A percentile compares a stretch with the other conserved stretches of the same genome.
Conservation (phyloP, 1,140 invertebrate genomes). For the Drosophila punjabiensis region DNA sequence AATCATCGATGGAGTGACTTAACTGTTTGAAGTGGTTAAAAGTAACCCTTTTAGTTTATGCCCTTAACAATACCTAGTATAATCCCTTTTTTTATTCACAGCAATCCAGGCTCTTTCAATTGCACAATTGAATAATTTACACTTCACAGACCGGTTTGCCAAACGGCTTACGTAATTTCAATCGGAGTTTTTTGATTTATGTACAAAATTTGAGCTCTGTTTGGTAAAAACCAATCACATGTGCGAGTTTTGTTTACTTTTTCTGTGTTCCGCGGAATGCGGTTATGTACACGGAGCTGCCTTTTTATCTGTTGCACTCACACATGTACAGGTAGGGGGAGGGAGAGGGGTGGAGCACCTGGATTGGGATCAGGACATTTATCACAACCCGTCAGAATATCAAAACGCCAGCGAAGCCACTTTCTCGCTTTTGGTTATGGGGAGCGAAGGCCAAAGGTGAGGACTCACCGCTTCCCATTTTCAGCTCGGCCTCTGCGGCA, state of each 20-base stretch:
- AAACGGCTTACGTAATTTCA: conserved; percentile 29
- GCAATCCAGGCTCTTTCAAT: background rate
- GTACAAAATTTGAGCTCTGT: conserved; percentile 13
- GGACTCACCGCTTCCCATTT: conserved; percentile 1
- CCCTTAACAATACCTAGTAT: background rate
- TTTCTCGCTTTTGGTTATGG: conserved; percentile 25
- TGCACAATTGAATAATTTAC: conserved; percentile 14
- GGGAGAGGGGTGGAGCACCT: background rate
- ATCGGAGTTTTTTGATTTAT: conserved; percentile 49
- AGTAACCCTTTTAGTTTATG: background rate
- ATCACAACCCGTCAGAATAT: conserved; percentile 50
- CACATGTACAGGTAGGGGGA: background rate
- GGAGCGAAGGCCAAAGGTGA: background rate
- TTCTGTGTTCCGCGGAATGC: background rate
- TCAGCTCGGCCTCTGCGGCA: conserved; percentile 25
- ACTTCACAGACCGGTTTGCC: conserved; percentile 5
- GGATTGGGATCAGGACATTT: conserved; percentile 51
- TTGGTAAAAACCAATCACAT: conserved; percentile 37
- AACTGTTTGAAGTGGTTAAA: background rate
- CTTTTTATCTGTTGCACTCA: conserved; percentile 31
- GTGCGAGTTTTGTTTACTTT: conserved; percentile 14
- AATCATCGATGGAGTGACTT: background rate
- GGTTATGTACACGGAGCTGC: background rate
- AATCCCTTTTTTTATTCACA: background rate
- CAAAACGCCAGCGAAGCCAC: conserved; percentile 38